A percentile compares a stretch with the other conserved stretches of the same genome.
phyloP scores from a whole-genome alignment of 2,888 invertebrate species.

The Dasysyrphus albostriatus region DNA sequence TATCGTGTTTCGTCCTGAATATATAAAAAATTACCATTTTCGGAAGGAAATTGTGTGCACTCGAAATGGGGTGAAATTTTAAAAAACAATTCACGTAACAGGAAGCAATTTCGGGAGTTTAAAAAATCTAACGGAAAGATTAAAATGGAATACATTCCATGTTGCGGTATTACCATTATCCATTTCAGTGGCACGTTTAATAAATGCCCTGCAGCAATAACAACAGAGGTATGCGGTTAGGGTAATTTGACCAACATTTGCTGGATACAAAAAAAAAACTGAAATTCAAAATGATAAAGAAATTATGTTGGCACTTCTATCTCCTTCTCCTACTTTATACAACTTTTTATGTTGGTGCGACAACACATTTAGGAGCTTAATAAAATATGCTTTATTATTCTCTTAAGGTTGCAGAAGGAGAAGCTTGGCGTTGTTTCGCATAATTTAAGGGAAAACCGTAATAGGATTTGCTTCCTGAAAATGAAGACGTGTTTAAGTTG shows the following conservation, averaged over 20 bases:
- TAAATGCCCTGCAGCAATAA: slow-evolving; percentile 23
- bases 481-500: slow-evolving; percentile 30
- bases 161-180: slow-evolving; percentile 43
- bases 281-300: slow-evolving; percentile 33
- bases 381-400: slow-evolving; percentile 35
- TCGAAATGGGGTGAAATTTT: slow-evolving; percentile 48
- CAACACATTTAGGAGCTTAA: slow-evolving; percentile 32
- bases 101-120: slow-evolving; percentile 50
- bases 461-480: slow-evolving; percentile 34
- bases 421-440: slow-evolving; percentile 26
- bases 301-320: slow-evolving; percentile 34
- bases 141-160: slow-evolving; percentile 49
- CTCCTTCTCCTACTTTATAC: not conserved
- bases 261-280: slow-evolving; percentile 15
- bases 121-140: slow-evolving; percentile 53
- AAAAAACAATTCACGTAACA: slow-evolving; percentile 60
- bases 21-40: slow-evolving; percentile 57
- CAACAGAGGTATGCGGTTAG: slow-evolving; percentile 30
- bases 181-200: slow-evolving; percentile 39
- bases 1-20: slow-evolving; percentile 42
- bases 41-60: slow-evolving; percentile 53
- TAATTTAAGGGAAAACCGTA: slow-evolving; percentile 14
- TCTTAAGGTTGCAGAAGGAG: not conserved
- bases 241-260: slow-evolving; percentile 39
- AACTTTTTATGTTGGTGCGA: not conserved